Conservation (phyloP, 2,888 invertebrate genomes). For the Drosophila multiciliata region DNA sequence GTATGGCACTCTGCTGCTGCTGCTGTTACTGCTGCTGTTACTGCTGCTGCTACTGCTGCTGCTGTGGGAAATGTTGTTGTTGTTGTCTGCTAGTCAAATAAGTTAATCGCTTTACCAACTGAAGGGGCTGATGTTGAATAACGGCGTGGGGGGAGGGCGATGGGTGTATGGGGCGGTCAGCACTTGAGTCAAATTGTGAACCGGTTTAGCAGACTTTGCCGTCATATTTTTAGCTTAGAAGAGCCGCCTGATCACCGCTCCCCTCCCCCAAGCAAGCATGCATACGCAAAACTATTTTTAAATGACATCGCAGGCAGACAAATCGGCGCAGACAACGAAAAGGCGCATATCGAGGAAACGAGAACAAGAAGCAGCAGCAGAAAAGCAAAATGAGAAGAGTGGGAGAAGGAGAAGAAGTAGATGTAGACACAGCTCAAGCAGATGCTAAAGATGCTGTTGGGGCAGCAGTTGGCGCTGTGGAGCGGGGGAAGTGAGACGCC, state of each 20-base stretch:
- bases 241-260: constrained; percentile 11
- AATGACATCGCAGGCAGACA: constrained; percentile 70
- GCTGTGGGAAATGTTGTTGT: constrained; percentile 9
- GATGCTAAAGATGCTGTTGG: background rate
- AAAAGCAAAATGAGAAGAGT: constrained; percentile 2
- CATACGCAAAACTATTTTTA: constrained; percentile 69
- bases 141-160: too few relatives aligned
- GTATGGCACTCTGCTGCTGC: constrained; percentile 2
- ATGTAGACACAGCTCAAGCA: background rate
- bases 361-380: constrained; percentile 62
- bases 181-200: constrained; percentile 52
- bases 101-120: constrained; percentile 69
- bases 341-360: constrained; percentile 20
- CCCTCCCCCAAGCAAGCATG: background rate
- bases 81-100: constrained; percentile 59
- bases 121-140: background rate
- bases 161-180: constrained; percentile 28
- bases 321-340: constrained; percentile 55
- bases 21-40: background rate
- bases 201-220: constrained; percentile 49
- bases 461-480: background rate
- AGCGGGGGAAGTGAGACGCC: constrained; percentile 2
- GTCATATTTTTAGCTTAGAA: constrained; percentile 69
- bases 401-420: constrained; percentile 1
- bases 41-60: background rate